Evolutionary conservation across 2,797 vertebrate species (phyloP).

Genomic region (Eleutherodactylus coqui): DNA sequence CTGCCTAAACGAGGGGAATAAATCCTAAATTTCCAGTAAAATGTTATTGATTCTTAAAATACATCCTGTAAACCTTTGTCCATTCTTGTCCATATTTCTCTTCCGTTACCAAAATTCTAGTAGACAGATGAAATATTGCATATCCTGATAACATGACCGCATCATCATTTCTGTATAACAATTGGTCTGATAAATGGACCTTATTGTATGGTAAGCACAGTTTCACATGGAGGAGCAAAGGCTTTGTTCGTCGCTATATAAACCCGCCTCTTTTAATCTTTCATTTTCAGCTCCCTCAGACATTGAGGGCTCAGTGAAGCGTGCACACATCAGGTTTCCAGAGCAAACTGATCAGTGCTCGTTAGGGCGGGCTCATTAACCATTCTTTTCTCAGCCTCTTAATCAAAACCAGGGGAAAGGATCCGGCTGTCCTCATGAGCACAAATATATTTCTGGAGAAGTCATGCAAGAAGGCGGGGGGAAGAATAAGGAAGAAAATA

Average conservation of each 20-base stretch:
- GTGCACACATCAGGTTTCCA: slow-evolving; percentile 58
- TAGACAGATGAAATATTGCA: slow-evolving; percentile 21
- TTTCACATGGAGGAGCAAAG: neutral
- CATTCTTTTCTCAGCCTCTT: slow-evolving; percentile 55
- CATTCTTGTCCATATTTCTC: neutral
- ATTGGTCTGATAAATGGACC: slow-evolving; percentile 29
- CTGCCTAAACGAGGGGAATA: neutral
- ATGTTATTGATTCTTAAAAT: neutral
- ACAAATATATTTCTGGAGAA: slow-evolving; percentile 58
- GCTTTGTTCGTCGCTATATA: slow-evolving; percentile 37
- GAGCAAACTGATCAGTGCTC: slow-evolving; percentile 60
- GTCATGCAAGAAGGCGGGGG: slow-evolving; percentile 34
- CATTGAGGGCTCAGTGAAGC: slow-evolving; percentile 42
- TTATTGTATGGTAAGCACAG: slow-evolving; percentile 17
- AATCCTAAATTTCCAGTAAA: neutral
- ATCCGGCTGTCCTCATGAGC: slow-evolving; percentile 53
- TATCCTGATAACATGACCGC: slow-evolving; percentile 12
- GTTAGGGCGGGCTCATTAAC: slow-evolving; percentile 59
- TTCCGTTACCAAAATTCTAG: neutral
- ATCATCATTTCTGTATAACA: slow-evolving; percentile 22
- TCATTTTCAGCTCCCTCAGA: slow-evolving; percentile 43
- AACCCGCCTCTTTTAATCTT: slow-evolving; percentile 57
- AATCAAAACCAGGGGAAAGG: slow-evolving; percentile 59
- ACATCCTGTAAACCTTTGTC: neutral
- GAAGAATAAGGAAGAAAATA: slow-evolving; percentile 17